Base-by-base conservation (phyloP, 2,888 invertebrate genomes). In the Dicycla oo region DNA sequence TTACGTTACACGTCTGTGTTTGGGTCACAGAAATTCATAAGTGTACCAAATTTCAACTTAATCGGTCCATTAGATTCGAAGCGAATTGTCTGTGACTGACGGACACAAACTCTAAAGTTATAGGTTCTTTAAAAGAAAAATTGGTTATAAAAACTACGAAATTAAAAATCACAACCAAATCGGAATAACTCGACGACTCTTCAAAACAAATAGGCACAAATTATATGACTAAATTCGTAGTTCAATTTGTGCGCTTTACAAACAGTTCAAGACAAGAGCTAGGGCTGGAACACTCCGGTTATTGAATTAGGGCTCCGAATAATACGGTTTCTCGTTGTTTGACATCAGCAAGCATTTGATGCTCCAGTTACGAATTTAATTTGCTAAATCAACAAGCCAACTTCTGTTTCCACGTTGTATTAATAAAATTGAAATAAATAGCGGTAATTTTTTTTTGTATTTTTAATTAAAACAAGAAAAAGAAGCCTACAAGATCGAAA, bases 301-400 rank as follows among this genome's bases (percentile, higher is more conserved):
- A 84, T 84, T 84, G 74, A 84, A 74, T 82, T 78, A 84, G 62
- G 63, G 40, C 65, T 73, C 58, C 40, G 49, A 69, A 67, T 81
- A 84, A 78, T 84, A 72, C 58, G 56, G 54, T 74, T 70, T 62
- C 69, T 73, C 70, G 34, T 23, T 66, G 74, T 81, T 84, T 74
- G 77, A 66, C 65, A 70, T 62, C 43, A 69, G 64, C 49, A 54
- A 70, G 78, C 56, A 23, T 69, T 75, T 65, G 65, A 75, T 70
- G 69, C 69, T 69, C 57, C 23, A 75, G 56, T 76, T 65, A 69
- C 61, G 47, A 70, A 65, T 63, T 57, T 54, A 61, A 76, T 76
- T 75, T 57, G 26, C 51, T 61, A 70, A 64, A 75, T 63, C 69
- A 75, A 75, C 69, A 61, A 69, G 47, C 26, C 56, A 57, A 43